Evolutionary conservation across 1,140 invertebrate genomes (phyloP), one percentile per base, ranked within the genome.

Genomic region (Eupeodes corollae): DNA sequence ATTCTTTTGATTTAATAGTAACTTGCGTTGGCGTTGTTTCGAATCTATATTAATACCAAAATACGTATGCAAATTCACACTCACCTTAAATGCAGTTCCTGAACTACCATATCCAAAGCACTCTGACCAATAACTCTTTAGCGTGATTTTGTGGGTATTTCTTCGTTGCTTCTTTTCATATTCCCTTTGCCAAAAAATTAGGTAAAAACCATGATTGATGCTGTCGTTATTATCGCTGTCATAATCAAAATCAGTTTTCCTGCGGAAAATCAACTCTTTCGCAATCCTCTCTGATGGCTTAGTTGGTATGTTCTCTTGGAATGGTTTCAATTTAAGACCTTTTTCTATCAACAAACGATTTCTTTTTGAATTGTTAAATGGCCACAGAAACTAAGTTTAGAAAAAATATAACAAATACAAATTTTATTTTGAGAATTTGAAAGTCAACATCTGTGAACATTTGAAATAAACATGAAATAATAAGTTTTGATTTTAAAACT

Each of bases 31-130:
- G 14, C 38, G 18, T 16, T 40, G n/a, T 40, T 40, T 13, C 38
- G 9, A 40, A 10, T 40, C 18, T 9, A 14, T n/a, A n/a, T n/a
- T n/a, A n/a, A n/a, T n/a, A n/a, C n/a, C n/a, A n/a, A n/a, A n/a
- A n/a, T n/a, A n/a, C n/a, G n/a, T n/a, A n/a, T n/a, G n/a, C n/a
- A n/a, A n/a, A n/a, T n/a, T n/a, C 21, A 12, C 44, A 54, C 57
- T 59, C 44, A 67, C 65, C 53, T 59, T 52, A 38, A 67, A 54
- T 21, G 62, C 65, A 16, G 54, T 59, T 3, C 86, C 87, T 45
- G 79, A 80, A 9, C 89, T 91, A 61, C 91, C 96, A 10, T 82
- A 80, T 56, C 85, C 81, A 3, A 86, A 90, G 68, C 93, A 96
- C 26, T 78, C 73, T 2, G 88, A 88, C 88, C 88, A 92, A 21